Evolutionary conservation across 2,888 invertebrate species (phyloP), one percentile per base, ranked within the genome.

Genomic region (Tiliacea citrago): DNA sequence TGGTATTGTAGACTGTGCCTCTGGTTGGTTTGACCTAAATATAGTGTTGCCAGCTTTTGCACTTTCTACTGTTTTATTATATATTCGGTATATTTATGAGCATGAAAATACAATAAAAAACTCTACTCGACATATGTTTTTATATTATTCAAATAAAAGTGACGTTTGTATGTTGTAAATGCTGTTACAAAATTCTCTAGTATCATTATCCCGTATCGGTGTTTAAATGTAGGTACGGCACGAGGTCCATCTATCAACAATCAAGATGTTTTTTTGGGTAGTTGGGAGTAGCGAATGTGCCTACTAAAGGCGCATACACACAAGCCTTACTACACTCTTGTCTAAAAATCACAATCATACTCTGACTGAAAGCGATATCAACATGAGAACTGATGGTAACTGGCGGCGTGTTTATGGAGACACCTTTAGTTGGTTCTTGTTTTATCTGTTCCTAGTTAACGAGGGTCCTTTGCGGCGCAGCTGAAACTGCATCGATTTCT

Each of bases 371-470:
- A 60, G 58, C 21, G 51, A 45, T 51, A 8, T 49, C 16, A n/a
- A 60, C 16, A 29, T 53, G 69, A 73, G 53, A 45, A n/a, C 13
- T 61, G 6, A 51, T 71, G 9, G 53, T 73, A 35, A 62, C 45
- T 9, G 21, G 24, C 16, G 16, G 2, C 16, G 47, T 57, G 49
- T 13, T 49, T 63, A 42, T 57, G 62, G n/a, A 18, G 7, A 5
- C 42, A 9, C 29, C n/a, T 63, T 74, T 47, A 62, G 24, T 42
- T 49, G 29, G 55, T n/a, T 24, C 45, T 73, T 69, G 60, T 24
- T 42, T 69, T 18, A 29, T 42, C 18, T 57, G 24, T 49, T 72
- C n/a, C 29, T 63, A 58, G 29, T 29, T 29, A 73, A 73, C 58
- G 58, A 51, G 39, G 53, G 45, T 58, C 24, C 47, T 65, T 12